Percentiles rank a stretch among this genome's conserved stretches.
Conservation (phyloP, 2,888 invertebrate species). For the Pristionchus entomophagus region DNA sequence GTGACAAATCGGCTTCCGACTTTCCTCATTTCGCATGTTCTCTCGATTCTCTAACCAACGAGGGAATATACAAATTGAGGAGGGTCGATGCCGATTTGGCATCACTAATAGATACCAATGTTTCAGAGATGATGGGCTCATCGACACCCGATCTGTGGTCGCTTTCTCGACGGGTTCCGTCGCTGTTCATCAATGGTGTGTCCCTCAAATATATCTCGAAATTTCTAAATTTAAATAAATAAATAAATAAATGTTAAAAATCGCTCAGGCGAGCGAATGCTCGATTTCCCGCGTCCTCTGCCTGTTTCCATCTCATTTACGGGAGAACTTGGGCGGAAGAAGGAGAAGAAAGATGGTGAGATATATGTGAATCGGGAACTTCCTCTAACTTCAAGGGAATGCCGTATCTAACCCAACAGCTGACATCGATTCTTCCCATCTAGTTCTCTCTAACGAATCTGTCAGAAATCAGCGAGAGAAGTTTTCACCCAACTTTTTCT, state of each 20-base stretch:
- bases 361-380: too few relatives aligned
- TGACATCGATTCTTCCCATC: too few relatives aligned
- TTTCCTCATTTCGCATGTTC: too few relatives aligned
- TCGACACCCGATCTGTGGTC: slow-evolving; percentile 67
- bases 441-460: too few relatives aligned
- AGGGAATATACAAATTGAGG: neutral
- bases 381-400: too few relatives aligned
- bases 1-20: too few relatives aligned
- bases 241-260: neutral
- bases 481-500: too few relatives aligned
- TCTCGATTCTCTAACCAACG: neutral
- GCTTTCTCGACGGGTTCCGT: slow-evolving; percentile 63
- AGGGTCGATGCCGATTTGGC: neutral
- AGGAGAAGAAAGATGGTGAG: slow-evolving; percentile 36
- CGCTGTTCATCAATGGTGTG: slow-evolving; percentile 67
- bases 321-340: slow-evolving; percentile 65
- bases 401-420: too few relatives aligned
- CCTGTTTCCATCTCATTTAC: slow-evolving; percentile 70
- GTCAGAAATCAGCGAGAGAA: too few relatives aligned
- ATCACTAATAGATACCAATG: neutral
- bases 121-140: slow-evolving; percentile 52
- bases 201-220: neutral
- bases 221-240: too few relatives aligned
- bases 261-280: slow-evolving; percentile 65
- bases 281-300: slow-evolving; percentile 74